phyloP scores from a whole-genome alignment of 92 coral and sea anemone species.

The Paragorgia papillata region DNA sequence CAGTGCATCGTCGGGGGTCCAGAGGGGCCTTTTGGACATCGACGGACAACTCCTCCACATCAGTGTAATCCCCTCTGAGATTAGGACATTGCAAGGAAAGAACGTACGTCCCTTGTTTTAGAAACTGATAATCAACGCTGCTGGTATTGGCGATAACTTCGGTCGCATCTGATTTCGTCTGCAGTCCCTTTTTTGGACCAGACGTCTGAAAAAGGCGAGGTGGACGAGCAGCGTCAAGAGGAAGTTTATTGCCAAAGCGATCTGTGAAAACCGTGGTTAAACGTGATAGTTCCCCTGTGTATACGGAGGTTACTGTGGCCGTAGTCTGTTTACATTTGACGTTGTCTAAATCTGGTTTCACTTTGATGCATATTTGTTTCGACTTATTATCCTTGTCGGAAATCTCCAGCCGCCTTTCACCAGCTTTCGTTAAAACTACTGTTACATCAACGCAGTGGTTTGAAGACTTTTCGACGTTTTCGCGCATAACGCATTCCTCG shows the following conservation, averaged over 20 bases:
- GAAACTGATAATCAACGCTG: not conserved
- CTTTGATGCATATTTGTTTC: not conserved
- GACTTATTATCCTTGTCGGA: not conserved
- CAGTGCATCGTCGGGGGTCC: not conserved
- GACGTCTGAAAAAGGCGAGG: not conserved
- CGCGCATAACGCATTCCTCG: not conserved
- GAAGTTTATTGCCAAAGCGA: constrained; percentile 19
- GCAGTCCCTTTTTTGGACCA: constrained; percentile 8
- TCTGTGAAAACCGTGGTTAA: not conserved
- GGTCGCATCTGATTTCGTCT: not conserved
- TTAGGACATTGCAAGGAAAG: not conserved
- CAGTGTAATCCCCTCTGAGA: not conserved
- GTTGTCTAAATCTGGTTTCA: constrained; percentile 10
- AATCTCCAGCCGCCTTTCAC: not conserved
- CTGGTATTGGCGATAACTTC: not conserved
- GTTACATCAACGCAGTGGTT: too few relatives aligned
- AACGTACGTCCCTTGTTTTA: not conserved
- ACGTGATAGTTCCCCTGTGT: not conserved
- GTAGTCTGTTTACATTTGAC: constrained; percentile 4
- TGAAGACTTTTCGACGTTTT: too few relatives aligned
- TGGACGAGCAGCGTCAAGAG: not conserved
- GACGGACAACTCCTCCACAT: not conserved
- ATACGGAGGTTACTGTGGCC: not conserved
- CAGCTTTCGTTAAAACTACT: not conserved
- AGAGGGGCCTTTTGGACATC: constrained; percentile 23